These are phyloP conservation scores for Acholoe squamosa DNA, from an alignment of 2,888 invertebrate species.

Conservation along the genomic window DNA sequence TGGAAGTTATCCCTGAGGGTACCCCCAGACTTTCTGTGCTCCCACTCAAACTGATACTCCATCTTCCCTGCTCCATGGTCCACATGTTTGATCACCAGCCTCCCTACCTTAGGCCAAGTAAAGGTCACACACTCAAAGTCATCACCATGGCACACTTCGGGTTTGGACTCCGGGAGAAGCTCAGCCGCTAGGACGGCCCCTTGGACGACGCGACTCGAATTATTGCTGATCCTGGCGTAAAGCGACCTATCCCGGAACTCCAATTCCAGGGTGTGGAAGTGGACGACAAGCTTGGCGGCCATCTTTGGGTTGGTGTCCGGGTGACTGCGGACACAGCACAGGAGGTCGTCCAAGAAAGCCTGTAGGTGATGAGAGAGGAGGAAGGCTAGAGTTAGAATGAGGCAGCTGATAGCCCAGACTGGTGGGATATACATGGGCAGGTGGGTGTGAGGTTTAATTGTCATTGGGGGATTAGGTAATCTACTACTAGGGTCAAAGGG, in stretches of 20 bases:
- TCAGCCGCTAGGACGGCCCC: background rate
- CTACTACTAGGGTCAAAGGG: too few species aligned
- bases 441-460: too few species aligned
- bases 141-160: conserved; percentile 34
- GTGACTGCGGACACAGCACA: background rate
- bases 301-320: background rate
- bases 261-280: conserved; percentile 34
- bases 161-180: background rate
- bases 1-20: conserved; percentile 51
- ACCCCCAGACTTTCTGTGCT: background rate
- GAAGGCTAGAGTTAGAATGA: background rate
- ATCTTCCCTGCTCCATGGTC: background rate
- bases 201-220: background rate
- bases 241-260: conserved; percentile 5
- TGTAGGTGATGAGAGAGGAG: background rate
- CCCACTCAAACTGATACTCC: conserved; percentile 48
- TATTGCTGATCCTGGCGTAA: background rate
- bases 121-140: conserved; percentile 40
- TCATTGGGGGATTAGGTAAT: too few species aligned
- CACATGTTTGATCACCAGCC: background rate
- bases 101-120: background rate
- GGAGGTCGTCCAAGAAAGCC: background rate
- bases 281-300: conserved; percentile 3
- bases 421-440: background rate
- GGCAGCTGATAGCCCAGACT: background rate